phyloP scores from a whole-genome alignment of 1,140 invertebrate species.

The Pseudomyrmex cubaensis region DNA sequence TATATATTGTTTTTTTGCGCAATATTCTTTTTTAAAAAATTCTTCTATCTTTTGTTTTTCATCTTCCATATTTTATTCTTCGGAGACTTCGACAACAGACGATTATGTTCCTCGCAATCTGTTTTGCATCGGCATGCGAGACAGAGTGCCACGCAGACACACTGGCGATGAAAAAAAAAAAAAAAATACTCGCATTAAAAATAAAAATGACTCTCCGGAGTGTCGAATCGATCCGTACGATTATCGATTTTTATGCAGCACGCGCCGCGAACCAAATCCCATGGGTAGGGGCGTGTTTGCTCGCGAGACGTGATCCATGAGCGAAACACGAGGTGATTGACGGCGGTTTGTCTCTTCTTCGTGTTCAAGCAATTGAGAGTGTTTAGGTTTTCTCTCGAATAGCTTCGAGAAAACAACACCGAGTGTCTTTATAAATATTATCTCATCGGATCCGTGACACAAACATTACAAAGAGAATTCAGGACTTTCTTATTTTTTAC shows the following conservation, averaged over 20 bases:
- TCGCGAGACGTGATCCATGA: conserved; percentile 33
- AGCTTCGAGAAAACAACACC: neutral
- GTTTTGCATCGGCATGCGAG: too few species aligned
- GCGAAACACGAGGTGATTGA: conserved; percentile 21
- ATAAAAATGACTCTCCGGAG: conserved; percentile 4
- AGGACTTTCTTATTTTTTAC: too few species aligned
- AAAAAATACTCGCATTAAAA: conserved; percentile 1
- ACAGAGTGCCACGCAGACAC: too few species aligned
- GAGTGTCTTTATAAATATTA: neutral
- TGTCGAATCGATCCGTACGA: conserved; percentile 7
- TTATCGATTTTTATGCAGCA: conserved; percentile 4
- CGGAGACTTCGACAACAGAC: too few species aligned
- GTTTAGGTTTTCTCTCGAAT: neutral
- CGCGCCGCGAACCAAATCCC: conserved; percentile 63
- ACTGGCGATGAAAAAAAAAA: too few species aligned
- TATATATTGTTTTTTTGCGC: conserved; percentile 31
- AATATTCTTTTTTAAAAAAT: neutral
- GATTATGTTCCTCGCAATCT: too few species aligned
- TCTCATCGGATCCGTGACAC: neutral
- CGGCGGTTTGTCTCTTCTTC: neutral
- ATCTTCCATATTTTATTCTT: too few species aligned
- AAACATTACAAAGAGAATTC: too few species aligned
- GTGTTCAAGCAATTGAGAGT: neutral
- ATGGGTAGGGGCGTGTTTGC: conserved; percentile 72
- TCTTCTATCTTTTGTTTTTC: neutral